Percentiles rank a stretch among this genome's conserved stretches.
Evolutionary conservation across 2,888 invertebrate species (phyloP).

Genomic region (Deroplatys truncata): DNA sequence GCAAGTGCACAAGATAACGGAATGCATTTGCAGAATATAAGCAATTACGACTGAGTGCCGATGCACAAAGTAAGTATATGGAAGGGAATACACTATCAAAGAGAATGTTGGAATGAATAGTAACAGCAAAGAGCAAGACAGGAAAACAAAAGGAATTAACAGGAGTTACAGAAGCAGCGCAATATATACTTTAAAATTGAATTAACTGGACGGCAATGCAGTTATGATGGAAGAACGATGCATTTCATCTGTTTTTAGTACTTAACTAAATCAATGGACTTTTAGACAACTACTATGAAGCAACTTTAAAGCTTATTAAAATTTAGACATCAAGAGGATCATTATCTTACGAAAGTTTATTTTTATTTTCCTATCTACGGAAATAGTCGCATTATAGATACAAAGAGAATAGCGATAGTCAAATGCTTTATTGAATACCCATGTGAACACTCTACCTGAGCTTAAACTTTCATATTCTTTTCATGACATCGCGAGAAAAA

Average conservation of each 20-base stretch:
- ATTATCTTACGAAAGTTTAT: too few relatives aligned
- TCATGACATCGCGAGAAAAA: too few relatives aligned
- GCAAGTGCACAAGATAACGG: too few relatives aligned
- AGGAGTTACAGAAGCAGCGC: background rate
- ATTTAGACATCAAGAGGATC: too few relatives aligned
- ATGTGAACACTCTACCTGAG: too few relatives aligned
- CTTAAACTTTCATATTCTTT: too few relatives aligned
- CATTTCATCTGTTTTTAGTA: background rate
- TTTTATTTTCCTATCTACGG: too few relatives aligned
- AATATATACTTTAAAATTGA: background rate
- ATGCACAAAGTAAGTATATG: background rate
- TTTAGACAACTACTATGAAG: too few relatives aligned
- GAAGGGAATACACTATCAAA: background rate
- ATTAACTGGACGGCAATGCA: background rate
- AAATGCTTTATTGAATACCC: too few relatives aligned
- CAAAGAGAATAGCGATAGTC: too few relatives aligned
- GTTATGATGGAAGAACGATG: background rate
- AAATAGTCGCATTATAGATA: too few relatives aligned
- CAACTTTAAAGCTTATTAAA: too few relatives aligned
- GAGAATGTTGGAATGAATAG: background rate
- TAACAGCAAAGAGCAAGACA: background rate
- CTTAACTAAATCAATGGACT: background rate
- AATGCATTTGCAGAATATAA: background rate
- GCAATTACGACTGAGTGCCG: background rate
- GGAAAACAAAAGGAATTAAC: background rate